Evolutionary conservation across 2,113 vertebrate genomes (phyloP), one percentile per base, ranked within the genome.

Genomic region (Chionomys nivalis): DNA sequence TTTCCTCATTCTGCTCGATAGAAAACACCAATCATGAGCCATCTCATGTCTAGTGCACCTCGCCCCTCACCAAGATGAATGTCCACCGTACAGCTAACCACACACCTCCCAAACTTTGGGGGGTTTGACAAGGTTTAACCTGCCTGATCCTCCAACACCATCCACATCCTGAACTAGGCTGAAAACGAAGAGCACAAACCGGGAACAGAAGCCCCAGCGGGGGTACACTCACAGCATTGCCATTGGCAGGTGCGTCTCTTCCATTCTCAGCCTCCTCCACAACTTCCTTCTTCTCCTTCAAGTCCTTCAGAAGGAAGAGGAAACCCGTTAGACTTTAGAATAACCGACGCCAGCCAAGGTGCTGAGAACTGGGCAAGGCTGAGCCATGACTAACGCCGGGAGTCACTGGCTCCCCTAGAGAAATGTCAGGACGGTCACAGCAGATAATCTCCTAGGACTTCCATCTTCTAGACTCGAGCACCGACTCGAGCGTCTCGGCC

Each of bases 221-320:
- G 33, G 75, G n/a, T 31, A 23, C 98, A 99, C 99, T 99, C 98
- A 99, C 99, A 92, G 99, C 99, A 3, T 99, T 99, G 88, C 99
- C 99, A 0, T 99, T 99, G 96, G 99, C 99, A 4, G 99, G 99
- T 5, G 99, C 98, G 36, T 99, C 99, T 98, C 99, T 99, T 92
- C 99, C 99, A 72, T 99, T 99, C 98, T 99, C 99, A 95, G 99
- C 99, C 98, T 99, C 99, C 98, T 99, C 99, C 93, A 99, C 98
- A 91, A 99, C 98, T 99, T 99, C 99, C 98, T 99, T 99, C 99
- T 99, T 99, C 98, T 99, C 99, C 97, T 99, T 99, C 98, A 99
- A 98, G 95, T 99, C 99, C 99, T 99, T 97, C 83, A 95, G 97
- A 98, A 49, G 96, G 93, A 94, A 98, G 76, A 76, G n/a, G 96